phyloP scores from a whole-genome alignment of 2,113 vertebrate genomes.

The Ranitomeya variabilis region DNA sequence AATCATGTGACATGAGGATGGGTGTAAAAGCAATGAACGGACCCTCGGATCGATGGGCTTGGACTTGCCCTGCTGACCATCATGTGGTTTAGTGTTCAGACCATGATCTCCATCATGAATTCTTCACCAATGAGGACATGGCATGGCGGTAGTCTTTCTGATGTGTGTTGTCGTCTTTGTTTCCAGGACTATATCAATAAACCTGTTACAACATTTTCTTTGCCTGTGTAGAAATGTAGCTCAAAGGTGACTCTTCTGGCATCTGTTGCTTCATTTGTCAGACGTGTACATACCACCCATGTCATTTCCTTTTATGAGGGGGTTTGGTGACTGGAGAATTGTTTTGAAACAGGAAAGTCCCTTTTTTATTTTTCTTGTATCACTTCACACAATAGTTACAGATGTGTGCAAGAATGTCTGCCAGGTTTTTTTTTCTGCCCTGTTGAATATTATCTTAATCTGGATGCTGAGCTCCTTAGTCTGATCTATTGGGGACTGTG shows the following conservation, averaged over 20 bases:
- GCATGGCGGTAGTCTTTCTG: neutral
- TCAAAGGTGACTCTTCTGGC: neutral
- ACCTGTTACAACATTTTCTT: neutral
- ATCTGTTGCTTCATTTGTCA: neutral
- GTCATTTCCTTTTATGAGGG: neutral
- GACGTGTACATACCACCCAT: neutral
- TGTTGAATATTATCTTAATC: neutral
- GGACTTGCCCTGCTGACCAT: neutral
- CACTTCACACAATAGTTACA: neutral
- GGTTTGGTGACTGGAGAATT: conserved; percentile 12
- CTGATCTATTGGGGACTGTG: neutral
- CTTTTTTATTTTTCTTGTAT: neutral
- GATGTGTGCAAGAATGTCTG: neutral
- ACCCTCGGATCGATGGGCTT: neutral
- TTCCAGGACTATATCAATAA: neutral
- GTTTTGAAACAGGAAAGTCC: conserved; percentile 23
- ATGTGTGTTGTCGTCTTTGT: neutral
- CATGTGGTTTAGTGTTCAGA: no score
- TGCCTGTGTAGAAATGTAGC: neutral
- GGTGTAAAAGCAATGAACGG: no score
- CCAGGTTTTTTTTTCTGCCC: neutral
- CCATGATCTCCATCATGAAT: no score
- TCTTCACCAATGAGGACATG: neutral
- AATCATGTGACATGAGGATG: no score
- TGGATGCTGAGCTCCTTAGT: neutral